Evolutionary conservation across 2,113 vertebrate genomes (phyloP).

Genomic region (Aegithalos caudatus): DNA sequence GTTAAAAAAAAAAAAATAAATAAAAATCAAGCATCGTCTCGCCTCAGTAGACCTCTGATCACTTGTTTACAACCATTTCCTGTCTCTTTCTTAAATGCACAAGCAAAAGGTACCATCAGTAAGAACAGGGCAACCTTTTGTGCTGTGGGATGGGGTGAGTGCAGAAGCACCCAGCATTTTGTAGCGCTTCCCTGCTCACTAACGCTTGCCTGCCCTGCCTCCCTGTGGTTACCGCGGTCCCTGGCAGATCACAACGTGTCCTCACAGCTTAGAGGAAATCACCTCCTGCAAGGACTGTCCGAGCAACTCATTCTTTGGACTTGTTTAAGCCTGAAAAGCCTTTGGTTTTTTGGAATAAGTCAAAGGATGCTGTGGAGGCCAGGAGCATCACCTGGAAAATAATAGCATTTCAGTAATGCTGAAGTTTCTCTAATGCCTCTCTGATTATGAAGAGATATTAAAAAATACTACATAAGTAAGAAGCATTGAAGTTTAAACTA

Average conservation of each 20-base stretch:
- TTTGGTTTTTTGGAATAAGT: background rate
- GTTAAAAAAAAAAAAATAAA: background rate
- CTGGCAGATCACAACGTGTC: accelerated
- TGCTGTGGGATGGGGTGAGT: accelerated
- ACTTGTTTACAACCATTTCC: background rate
- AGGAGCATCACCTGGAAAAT: background rate
- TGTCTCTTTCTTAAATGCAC: background rate
- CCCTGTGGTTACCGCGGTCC: background rate
- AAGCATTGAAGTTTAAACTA: background rate
- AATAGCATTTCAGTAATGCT: background rate
- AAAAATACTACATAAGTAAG: background rate
- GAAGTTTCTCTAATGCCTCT: background rate
- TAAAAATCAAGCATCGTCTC: too few relatives aligned
- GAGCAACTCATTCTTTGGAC: background rate
- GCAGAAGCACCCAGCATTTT: background rate
- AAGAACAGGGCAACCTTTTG: background rate
- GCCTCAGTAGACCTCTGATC: background rate
- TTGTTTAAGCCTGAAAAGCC: background rate
- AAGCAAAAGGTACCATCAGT: background rate
- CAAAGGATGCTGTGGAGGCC: background rate
- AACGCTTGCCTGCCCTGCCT: background rate
- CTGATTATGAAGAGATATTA: background rate
- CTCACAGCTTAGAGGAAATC: background rate
- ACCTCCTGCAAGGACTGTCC: background rate
- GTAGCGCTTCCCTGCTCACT: accelerated